phyloP scores from a whole-genome alignment of 92 coral and sea anemone genomes.

The Porites lobata region DNA sequence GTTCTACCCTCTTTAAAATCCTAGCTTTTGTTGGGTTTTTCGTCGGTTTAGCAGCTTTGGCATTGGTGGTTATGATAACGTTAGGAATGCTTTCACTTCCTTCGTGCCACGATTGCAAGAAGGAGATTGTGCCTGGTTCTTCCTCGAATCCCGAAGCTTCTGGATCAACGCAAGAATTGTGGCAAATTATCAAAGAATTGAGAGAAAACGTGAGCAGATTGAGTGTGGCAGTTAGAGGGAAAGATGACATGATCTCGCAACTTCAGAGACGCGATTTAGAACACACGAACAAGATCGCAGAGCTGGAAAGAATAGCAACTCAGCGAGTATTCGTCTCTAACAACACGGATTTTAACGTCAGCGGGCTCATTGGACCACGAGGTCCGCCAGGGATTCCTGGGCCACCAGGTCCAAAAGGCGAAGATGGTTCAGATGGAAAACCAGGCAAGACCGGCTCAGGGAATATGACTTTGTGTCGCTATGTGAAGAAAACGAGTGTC shows the following conservation, averaged over 20 bases:
- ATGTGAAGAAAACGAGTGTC: conserved; percentile 1
- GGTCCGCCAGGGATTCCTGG: conserved; percentile 74
- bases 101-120: conserved; percentile 62
- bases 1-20: conserved; percentile 51
- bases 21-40: conserved; percentile 39
- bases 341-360: conserved; percentile 47
- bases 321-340: neutral
- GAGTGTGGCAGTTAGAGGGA: conserved; percentile 32
- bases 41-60: conserved; percentile 54
- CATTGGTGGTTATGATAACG: conserved; percentile 41
- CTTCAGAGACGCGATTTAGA: conserved; percentile 62
- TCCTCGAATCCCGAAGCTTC: conserved; percentile 26
- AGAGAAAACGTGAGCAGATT: conserved; percentile 62
- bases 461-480: conserved; percentile 64
- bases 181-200: conserved; percentile 53
- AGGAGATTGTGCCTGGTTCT: conserved; percentile 33
- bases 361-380: conserved; percentile 54
- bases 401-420: conserved; percentile 61
- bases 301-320: conserved; percentile 49
- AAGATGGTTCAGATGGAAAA: conserved; percentile 51
- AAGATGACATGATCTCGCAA: conserved; percentile 60
- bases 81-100: conserved; percentile 44
- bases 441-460: conserved; percentile 61
- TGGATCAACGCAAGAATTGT: conserved; percentile 38
- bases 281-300: conserved; percentile 56